A percentile compares a stretch with the other conserved stretches of the same genome.
Evolutionary conservation across 2,113 vertebrate genomes (phyloP).

Genomic region (Athene cunicularia): DNA sequence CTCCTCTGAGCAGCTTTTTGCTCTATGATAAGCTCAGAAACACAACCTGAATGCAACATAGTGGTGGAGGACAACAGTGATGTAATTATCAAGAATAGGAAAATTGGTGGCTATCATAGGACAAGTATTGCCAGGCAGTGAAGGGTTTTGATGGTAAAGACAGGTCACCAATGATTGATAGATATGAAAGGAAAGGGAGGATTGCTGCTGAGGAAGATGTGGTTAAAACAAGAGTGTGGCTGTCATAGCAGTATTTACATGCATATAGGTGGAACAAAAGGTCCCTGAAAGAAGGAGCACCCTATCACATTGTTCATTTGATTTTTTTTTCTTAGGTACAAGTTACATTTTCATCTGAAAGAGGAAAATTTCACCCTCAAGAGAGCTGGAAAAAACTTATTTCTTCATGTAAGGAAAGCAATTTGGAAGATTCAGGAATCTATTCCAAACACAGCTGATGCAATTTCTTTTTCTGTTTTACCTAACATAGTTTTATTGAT

Average conservation of each 20-base stretch:
- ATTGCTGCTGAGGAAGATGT: not conserved
- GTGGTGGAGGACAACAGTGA: not conserved
- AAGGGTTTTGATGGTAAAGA: not conserved
- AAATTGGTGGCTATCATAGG: not conserved
- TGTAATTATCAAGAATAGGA: not conserved
- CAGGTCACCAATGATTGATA: not conserved
- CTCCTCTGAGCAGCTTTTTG: not conserved
- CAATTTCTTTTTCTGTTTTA: constrained; percentile 27
- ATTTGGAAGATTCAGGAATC: not conserved
- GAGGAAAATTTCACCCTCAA: not conserved
- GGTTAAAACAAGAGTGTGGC: not conserved
- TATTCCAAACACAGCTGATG: not conserved
- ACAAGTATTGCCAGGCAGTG: not conserved
- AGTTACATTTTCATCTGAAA: not conserved
- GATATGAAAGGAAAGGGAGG: not conserved
- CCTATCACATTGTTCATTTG: not conserved
- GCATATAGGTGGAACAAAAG: not conserved
- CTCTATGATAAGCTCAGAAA: not conserved
- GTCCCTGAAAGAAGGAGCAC: not conserved
- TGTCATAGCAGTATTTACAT: not conserved
- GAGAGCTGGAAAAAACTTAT: not conserved
- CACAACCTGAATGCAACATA: not conserved
- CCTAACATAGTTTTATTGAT: constrained; percentile 24
- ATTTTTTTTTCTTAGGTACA: not conserved
- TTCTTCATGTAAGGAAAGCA: not conserved